phyloP scores from a whole-genome alignment of 2,888 invertebrate species.

The Chaetogeoica ovagalla region DNA sequence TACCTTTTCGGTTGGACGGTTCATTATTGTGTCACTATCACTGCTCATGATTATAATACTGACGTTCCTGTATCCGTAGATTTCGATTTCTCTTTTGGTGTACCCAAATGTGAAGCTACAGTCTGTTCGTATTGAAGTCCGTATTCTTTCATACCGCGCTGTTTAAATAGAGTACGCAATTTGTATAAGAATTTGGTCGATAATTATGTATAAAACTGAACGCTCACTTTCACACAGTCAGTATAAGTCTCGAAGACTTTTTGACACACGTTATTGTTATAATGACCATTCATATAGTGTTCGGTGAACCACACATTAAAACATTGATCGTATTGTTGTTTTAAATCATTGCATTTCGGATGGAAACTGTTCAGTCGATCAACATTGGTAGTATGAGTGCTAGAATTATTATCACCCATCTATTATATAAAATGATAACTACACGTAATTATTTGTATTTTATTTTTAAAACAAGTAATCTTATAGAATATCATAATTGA shows the following conservation, averaged over 20 bases:
- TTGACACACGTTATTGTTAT: slow-evolving; percentile 21
- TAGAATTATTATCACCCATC: slow-evolving; percentile 45
- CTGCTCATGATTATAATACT: slow-evolving; percentile 19
- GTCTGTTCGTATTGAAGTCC: slow-evolving; percentile 36
- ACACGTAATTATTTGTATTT: too few relatives aligned
- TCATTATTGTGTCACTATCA: not conserved
- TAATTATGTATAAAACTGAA: not conserved
- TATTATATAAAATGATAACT: slow-evolving; percentile 15
- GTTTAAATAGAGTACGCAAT: not conserved
- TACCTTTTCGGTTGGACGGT: slow-evolving; percentile 1
- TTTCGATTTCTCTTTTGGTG: slow-evolving; percentile 2
- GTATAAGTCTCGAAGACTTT: slow-evolving; percentile 25
- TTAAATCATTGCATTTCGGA: slow-evolving; percentile 35
- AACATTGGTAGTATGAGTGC: not conserved
- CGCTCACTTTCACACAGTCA: slow-evolving; percentile 30
- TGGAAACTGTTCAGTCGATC: slow-evolving; percentile 42
- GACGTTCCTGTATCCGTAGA: not conserved
- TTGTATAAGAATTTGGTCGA: not conserved
- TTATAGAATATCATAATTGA: too few relatives aligned
- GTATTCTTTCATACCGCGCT: slow-evolving; percentile 48
- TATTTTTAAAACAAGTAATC: too few relatives aligned
- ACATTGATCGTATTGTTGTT: slow-evolving; percentile 42
- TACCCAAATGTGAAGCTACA: not conserved
- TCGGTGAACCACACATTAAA: slow-evolving; percentile 36
- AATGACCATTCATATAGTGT: slow-evolving; percentile 46